Conservation (phyloP, 1,140 invertebrate species). For the Helicoverpa zea region DNA sequence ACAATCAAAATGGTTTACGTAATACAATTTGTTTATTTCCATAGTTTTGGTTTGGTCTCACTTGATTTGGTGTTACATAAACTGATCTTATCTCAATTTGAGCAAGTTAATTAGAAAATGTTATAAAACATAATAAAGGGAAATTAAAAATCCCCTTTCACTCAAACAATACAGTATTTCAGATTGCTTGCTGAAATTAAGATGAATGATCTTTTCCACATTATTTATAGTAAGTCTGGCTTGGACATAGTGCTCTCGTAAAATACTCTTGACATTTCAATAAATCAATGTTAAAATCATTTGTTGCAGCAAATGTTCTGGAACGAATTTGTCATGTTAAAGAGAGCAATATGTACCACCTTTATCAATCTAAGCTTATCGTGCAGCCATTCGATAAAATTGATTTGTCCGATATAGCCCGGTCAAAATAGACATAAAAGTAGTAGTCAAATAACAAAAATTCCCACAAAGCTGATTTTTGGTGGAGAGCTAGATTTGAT, state of each 20-base stretch:
- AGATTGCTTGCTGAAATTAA: constrained; percentile 28
- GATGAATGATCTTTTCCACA: constrained; percentile 21
- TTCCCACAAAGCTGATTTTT: too few species aligned
- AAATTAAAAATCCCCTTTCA: not conserved
- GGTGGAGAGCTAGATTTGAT: too few species aligned
- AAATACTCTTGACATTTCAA: constrained; percentile 3
- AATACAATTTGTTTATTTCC: constrained; percentile 11
- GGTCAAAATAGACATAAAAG: too few species aligned
- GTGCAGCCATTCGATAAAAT: constrained; percentile 51
- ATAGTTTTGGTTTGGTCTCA: constrained; percentile 8
- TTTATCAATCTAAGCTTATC: constrained; percentile 54
- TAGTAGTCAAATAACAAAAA: too few species aligned
- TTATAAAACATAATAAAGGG: not conserved
- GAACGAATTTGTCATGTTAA: constrained; percentile 25
- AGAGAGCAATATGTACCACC: constrained; percentile 43
- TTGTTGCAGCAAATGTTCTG: constrained; percentile 27
- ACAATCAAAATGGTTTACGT: constrained; percentile 28
- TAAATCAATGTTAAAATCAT: constrained; percentile 21
- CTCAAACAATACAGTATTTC: not conserved
- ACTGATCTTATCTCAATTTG: constrained; percentile 32
- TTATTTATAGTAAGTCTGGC: constrained; percentile 6
- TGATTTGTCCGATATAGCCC: constrained; percentile 47
- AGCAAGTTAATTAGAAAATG: not conserved
- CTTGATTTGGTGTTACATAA: constrained; percentile 44
- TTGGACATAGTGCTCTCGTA: constrained; percentile 37